These are phyloP conservation scores for Anomalospiza imberbis DNA, from an alignment of 2,797 vertebrate species.

Conservation along the genomic window DNA sequence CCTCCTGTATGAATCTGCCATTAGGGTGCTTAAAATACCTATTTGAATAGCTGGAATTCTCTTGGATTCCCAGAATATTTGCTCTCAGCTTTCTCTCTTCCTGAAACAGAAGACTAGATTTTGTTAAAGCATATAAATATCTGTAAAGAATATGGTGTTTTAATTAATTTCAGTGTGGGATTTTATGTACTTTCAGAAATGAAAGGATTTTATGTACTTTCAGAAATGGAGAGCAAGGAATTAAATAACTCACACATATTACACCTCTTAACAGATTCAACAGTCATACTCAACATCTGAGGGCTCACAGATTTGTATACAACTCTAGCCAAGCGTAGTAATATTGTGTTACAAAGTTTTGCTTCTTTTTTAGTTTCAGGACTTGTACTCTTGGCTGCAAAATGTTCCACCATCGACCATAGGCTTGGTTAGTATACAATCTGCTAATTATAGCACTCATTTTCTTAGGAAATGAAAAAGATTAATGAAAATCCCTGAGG, in stretches of 20 bases:
- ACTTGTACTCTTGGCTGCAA: background rate
- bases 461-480: background rate
- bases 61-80: background rate
- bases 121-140: background rate
- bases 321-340: background rate
- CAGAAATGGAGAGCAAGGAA: background rate
- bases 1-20: background rate
- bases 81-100: background rate
- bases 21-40: background rate
- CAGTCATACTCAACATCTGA: background rate
- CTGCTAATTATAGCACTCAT: background rate
- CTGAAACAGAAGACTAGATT: background rate
- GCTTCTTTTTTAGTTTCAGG: background rate
- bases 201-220: background rate
- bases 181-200: background rate
- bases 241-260: background rate
- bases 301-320: background rate
- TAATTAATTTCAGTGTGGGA: background rate
- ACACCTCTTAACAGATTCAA: background rate
- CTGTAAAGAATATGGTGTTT: background rate
- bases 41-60: background rate
- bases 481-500: background rate
- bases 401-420: background rate
- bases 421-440: rapidly evolving
- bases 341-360: background rate